phyloP scores from a whole-genome alignment of 1,140 invertebrate species.

The Diachasmimorpha longicaudata region DNA sequence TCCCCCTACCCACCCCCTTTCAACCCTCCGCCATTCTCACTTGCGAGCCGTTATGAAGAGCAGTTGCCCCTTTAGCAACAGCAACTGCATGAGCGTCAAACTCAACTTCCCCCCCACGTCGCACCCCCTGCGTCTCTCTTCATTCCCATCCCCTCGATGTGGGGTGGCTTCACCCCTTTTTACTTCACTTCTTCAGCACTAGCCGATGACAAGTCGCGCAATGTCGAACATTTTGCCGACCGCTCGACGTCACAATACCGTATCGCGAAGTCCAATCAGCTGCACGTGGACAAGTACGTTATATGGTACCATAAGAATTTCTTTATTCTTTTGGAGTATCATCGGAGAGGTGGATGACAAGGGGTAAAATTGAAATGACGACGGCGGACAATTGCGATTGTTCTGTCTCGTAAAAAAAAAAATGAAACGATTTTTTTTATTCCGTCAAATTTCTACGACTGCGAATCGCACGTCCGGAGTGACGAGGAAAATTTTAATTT shows the following conservation, averaged over 20 bases:
- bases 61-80: neutral
- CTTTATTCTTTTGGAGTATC: neutral
- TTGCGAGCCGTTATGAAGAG: neutral
- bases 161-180: constrained; percentile 5
- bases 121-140: neutral
- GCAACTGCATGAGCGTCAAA: neutral
- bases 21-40: neutral
- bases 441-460: too few relatives aligned
- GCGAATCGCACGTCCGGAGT: too few relatives aligned
- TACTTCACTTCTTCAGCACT: constrained; percentile 2
- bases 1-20: too few relatives aligned
- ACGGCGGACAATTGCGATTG: too few relatives aligned
- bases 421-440: too few relatives aligned
- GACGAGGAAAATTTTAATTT: too few relatives aligned
- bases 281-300: neutral
- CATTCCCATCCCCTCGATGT: neutral
- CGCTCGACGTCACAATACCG: constrained; percentile 32
- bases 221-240: constrained; percentile 34
- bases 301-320: neutral
- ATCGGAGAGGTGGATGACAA: neutral
- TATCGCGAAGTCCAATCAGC: constrained; percentile 13
- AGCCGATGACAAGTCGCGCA: constrained; percentile 41
- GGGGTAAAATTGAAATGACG: neutral
- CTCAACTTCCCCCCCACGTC: neutral
- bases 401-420: too few relatives aligned